Percentiles rank a stretch among this genome's conserved stretches.
phyloP scores from a whole-genome alignment of 2,113 vertebrate genomes.

The Erpornis zantholeuca region DNA sequence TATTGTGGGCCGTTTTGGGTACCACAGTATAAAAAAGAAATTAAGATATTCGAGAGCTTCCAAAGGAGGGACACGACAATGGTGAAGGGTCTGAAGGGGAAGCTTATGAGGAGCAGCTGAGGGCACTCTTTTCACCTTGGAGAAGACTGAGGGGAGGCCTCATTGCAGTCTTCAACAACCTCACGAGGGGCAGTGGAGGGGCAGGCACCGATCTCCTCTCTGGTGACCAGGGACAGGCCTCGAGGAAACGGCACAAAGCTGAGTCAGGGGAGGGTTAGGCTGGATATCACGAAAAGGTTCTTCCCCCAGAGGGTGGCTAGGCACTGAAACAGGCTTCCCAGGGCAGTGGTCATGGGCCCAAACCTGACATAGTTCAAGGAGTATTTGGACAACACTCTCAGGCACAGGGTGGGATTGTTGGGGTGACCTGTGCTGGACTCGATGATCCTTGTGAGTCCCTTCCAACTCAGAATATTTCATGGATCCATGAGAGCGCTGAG shows the following conservation, averaged over 20 bases:
- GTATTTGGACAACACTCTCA: background rate
- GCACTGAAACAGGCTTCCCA: background rate
- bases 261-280: background rate
- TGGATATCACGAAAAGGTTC: too few relatives aligned
- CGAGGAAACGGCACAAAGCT: background rate
- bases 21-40: background rate
- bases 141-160: background rate
- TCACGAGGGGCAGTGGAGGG: too few relatives aligned
- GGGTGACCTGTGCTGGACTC: background rate
- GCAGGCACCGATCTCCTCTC: too few relatives aligned
- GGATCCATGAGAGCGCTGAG: rapidly evolving
- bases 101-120: background rate
- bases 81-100: background rate
- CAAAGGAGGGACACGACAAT: background rate
- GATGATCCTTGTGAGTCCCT: rapidly evolving
- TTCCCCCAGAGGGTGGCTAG: background rate
- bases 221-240: background rate
- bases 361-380: background rate
- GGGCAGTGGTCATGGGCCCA: background rate
- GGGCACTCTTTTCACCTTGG: background rate
- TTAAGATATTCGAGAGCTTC: too few relatives aligned
- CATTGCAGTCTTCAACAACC: background rate
- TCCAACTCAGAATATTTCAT: rapidly evolving
- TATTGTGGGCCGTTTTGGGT: rapidly evolving
- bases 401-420: background rate